Evolutionary conservation across 2,888 invertebrate species (phyloP).

Genomic region (Agapostemon virescens): DNA sequence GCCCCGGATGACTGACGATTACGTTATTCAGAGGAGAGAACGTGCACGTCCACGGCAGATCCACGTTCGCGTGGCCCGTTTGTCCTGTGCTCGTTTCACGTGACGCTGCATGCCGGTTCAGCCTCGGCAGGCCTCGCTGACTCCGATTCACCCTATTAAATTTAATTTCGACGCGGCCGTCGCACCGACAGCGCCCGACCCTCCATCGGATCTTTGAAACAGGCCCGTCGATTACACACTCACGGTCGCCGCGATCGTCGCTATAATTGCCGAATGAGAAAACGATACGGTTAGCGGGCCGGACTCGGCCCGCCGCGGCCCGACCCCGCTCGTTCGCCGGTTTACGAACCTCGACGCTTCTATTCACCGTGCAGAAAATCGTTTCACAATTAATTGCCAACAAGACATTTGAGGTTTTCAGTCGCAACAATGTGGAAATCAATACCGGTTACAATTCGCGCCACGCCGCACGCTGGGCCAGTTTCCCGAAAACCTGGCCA

Average conservation of each 20-base stretch:
- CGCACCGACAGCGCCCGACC: slow-evolving; percentile 28
- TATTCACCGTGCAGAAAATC: neutral
- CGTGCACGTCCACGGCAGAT: slow-evolving; percentile 54
- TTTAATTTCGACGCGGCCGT: slow-evolving; percentile 72
- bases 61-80: slow-evolving; percentile 58
- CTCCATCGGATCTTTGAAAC: slow-evolving; percentile 54
- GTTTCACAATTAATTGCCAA: neutral
- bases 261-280: slow-evolving; percentile 49
- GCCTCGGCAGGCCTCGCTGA: slow-evolving; percentile 54
- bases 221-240: slow-evolving; percentile 60
- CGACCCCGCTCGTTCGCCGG: slow-evolving; percentile 14
- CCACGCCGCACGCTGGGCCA: too few species aligned
- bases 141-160: slow-evolving; percentile 78
- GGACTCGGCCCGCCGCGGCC: neutral
- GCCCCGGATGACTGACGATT: slow-evolving; percentile 72
- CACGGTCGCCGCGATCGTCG: slow-evolving; percentile 47
- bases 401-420: neutral
- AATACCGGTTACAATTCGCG: neutral
- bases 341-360: neutral
- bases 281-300: slow-evolving; percentile 32
- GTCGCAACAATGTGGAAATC: neutral
- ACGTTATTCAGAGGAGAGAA: slow-evolving; percentile 66
- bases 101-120: slow-evolving; percentile 49
- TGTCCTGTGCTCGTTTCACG: slow-evolving; percentile 61
- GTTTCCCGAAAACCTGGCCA: too few species aligned